These are phyloP conservation scores for Heteractis magnifica DNA, from an alignment of 92 coral and sea anemone genomes.

Conservation along the genomic window DNA sequence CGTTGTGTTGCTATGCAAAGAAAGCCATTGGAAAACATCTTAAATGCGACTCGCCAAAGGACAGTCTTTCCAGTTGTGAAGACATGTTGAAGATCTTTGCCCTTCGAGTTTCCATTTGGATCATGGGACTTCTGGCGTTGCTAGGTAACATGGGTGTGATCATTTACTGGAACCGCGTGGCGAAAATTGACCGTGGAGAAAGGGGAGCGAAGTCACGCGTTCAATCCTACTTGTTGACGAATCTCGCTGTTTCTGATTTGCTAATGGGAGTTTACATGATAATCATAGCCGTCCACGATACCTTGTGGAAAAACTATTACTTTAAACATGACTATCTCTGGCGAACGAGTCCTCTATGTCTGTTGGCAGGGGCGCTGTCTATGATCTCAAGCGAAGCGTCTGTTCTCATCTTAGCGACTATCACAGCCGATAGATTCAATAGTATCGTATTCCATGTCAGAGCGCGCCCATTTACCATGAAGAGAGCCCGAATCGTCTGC, in stretches of 20 bases:
- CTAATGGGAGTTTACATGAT: constrained; percentile 66
- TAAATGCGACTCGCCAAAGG: constrained; percentile 34
- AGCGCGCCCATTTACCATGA: constrained; percentile 42
- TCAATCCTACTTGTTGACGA: constrained; percentile 61
- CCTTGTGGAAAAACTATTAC: constrained; percentile 57
- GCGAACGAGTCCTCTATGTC: constrained; percentile 43
- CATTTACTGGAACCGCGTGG: constrained; percentile 32
- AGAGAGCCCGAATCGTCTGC: constrained; percentile 32
- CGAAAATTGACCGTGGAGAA: constrained; percentile 28
- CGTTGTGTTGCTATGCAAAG: constrained; percentile 73
- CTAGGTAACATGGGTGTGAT: constrained; percentile 61
- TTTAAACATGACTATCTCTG: constrained; percentile 62
- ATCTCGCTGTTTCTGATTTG: constrained; percentile 68
- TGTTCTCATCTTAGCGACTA: constrained; percentile 43
- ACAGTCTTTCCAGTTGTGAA: constrained; percentile 71
- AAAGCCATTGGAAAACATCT: constrained; percentile 27
- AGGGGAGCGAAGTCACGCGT: constrained; percentile 47
- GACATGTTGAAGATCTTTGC: constrained; percentile 63
- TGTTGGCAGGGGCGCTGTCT: constrained; percentile 57
- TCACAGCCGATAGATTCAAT: constrained; percentile 64
- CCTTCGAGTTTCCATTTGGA: constrained; percentile 61
- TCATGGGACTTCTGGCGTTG: constrained; percentile 58
- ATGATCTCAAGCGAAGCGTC: constrained; percentile 74
- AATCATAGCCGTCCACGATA: constrained; percentile 55
- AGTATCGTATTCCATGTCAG: constrained; percentile 62